Percentiles rank a stretch among this genome's conserved stretches.
Conservation (phyloP, 2,113 vertebrate species). For the Pithys albifrons region DNA sequence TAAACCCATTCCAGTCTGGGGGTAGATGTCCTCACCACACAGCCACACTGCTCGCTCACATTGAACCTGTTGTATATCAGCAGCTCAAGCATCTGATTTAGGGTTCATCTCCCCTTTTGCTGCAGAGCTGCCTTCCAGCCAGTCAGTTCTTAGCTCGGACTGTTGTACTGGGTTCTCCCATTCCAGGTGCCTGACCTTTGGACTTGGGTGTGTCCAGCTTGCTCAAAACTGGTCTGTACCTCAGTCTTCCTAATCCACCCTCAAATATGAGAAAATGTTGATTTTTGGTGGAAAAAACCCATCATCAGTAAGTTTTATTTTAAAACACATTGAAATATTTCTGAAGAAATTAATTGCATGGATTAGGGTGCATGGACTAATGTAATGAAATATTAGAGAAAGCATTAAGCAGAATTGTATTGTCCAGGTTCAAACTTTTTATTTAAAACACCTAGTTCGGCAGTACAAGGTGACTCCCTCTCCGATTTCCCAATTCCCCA, state of each 20-base stretch:
- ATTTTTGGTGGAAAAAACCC: not conserved
- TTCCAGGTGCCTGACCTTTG: not conserved
- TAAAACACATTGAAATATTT: not conserved
- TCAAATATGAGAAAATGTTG: not conserved
- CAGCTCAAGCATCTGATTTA: not conserved
- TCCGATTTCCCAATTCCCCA: not conserved
- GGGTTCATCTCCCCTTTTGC: not conserved
- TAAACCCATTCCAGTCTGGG: not conserved
- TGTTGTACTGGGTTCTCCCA: not conserved
- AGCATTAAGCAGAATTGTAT: not conserved
- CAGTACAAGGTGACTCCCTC: not conserved
- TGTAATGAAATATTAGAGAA: not conserved
- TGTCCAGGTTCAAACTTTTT: not conserved
- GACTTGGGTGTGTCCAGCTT: not conserved
- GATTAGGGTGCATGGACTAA: not conserved
- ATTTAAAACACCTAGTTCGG: not conserved
- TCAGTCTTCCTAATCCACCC: not conserved
- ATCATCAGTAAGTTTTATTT: not conserved
- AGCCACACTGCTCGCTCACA: not conserved
- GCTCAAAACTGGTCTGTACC: not conserved
- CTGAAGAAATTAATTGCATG: not conserved
- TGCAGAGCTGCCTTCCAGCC: not conserved
- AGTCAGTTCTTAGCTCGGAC: not conserved
- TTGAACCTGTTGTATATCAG: not conserved
- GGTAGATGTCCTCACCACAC: not conserved